Conservation (phyloP, 2,113 vertebrate genomes). For the Brachyhypopomus gauderio region DNA sequence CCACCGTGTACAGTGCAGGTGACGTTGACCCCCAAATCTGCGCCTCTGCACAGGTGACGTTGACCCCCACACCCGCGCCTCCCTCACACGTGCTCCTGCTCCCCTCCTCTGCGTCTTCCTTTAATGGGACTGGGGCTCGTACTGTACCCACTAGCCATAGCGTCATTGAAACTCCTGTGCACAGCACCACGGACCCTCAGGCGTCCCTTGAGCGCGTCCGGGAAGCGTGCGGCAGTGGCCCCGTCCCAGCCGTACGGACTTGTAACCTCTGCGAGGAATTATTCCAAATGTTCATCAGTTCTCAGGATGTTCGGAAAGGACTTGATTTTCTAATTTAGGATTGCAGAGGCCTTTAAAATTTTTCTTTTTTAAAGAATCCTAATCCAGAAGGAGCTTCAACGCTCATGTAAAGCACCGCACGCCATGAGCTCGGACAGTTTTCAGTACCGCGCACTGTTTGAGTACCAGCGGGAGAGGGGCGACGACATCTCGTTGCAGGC, state of each 20-base stretch:
- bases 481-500: slow-evolving; percentile 80
- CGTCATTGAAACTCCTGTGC: background rate
- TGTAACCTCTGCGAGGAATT: slow-evolving; percentile 40
- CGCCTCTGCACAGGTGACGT: slow-evolving; percentile 38
- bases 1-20: slow-evolving; percentile 54
- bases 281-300: slow-evolving; percentile 28
- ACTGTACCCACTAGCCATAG: slow-evolving; percentile 13
- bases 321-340: slow-evolving; percentile 29
- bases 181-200: slow-evolving; percentile 16
- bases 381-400: background rate
- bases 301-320: slow-evolving; percentile 49
- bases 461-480: slow-evolving; percentile 77
- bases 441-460: slow-evolving; percentile 80
- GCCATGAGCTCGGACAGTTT: slow-evolving; percentile 78
- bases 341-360: background rate
- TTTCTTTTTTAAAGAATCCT: slow-evolving; percentile 17
- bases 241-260: slow-evolving; percentile 31
- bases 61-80: slow-evolving; percentile 37
- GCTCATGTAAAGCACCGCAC: slow-evolving; percentile 38
- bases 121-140: slow-evolving; percentile 19
- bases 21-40: slow-evolving; percentile 40
- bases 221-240: slow-evolving; percentile 31
- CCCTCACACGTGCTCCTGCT: slow-evolving; percentile 38
- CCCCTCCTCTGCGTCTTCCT: background rate
- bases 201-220: slow-evolving; percentile 18